Evolutionary conservation across 2,113 vertebrate genomes (phyloP), one percentile per base, ranked within the genome.

Genomic region (Phrynosoma platyrhinos): DNA sequence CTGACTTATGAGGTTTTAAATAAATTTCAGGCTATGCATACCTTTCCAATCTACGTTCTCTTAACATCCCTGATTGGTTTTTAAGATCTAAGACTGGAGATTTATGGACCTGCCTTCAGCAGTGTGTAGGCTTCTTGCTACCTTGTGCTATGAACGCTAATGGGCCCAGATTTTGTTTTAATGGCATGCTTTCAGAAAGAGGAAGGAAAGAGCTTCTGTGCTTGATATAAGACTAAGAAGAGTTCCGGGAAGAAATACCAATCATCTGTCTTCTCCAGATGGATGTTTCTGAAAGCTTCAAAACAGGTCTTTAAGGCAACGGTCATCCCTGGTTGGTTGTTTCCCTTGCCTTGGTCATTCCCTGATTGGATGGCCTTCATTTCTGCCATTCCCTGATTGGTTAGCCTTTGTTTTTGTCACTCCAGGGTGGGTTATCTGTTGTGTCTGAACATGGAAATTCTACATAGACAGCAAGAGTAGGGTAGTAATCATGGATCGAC

Each of bases 1-100:
- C 84, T 89, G 93, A 92, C 91, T 95, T 94, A 92, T 1, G 83
- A 90, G 87, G 86, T 91, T 94, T 94, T 91, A 85, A 94, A 94
- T 92, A 90, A 94, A 92, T 91, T 89, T 68, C 83, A 42, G 89
- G 32, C 90, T 88, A 87, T 87, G 89, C 93, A 82, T 92, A 88
- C 84, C 92, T 90, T 91, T 93, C 89, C 92, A 78, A 86, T 92
- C 90, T 89, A 76, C 87, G 90, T 85, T 78, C 79, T 83, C 77
- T 92, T 92, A 93, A 94, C 88, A 92, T 32, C 74, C 85, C 47
- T 0, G 0, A 86, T 82, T 18, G 18, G 84, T 79, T 93, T 95
- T 93, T 94, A 92, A 87, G 90, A 87, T 79, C 76, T 91, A 42
- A 93, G 90, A 13, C 84, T 64, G 83, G 83, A 88, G 92, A 93